Evolutionary conservation across 2,888 invertebrate species (phyloP).

Genomic region (Chrysodeixis includens): DNA sequence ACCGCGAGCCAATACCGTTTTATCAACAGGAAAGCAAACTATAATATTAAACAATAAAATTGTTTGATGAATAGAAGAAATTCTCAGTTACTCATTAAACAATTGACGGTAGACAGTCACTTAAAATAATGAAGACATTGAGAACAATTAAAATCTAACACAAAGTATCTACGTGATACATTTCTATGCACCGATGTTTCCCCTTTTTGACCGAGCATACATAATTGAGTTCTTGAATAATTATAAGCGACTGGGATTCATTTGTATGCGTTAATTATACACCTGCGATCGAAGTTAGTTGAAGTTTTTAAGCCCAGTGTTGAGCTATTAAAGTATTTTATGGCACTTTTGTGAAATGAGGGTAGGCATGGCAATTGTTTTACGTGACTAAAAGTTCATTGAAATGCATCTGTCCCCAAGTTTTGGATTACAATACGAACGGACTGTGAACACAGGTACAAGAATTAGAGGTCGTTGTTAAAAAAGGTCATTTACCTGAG

Average conservation of each 20-base stretch:
- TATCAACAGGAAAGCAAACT: constrained; percentile 19
- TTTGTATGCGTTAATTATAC: constrained; percentile 20
- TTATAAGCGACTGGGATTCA: constrained; percentile 18
- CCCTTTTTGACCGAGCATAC: constrained; percentile 34
- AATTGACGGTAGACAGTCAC: constrained; percentile 2
- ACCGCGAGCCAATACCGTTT: background rate
- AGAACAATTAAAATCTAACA: background rate
- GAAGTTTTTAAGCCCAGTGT: constrained; percentile 20
- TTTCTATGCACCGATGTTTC: constrained; percentile 29
- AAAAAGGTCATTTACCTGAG: constrained; percentile 87
- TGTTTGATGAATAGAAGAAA: background rate
- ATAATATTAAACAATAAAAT: background rate
- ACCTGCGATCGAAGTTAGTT: constrained; percentile 29
- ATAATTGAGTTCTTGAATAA: constrained; percentile 33
- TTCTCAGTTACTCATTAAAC: background rate
- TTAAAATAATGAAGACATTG: background rate
- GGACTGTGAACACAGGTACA: constrained; percentile 36
- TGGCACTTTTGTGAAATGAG: constrained; percentile 17
- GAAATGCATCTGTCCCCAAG: constrained; percentile 14
- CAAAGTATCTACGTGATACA: constrained; percentile 6
- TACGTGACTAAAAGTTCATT: constrained; percentile 22
- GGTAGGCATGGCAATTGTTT: constrained; percentile 26
- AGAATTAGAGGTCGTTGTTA: constrained; percentile 28
- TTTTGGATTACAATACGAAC: constrained; percentile 23
- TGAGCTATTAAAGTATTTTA: constrained; percentile 1